Evolutionary conservation across 2,797 vertebrate genomes (phyloP).

Genomic region (Australoheros facetus): DNA sequence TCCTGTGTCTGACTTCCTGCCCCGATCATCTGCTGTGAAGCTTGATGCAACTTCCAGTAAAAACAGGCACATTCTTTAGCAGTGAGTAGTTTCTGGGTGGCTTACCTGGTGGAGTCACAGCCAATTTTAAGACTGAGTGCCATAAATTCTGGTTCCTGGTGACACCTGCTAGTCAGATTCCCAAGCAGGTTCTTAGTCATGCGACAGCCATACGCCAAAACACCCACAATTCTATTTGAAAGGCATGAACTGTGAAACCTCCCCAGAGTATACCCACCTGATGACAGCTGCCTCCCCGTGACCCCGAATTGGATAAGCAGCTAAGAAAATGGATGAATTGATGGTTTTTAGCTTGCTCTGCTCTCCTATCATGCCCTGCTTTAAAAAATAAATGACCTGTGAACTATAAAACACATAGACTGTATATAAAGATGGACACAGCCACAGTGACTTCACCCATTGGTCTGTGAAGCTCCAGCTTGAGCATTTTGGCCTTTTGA

Average conservation of each 20-base stretch:
- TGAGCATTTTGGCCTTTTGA: too few species aligned
- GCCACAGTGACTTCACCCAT: neutral
- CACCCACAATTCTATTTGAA: neutral
- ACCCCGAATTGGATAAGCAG: neutral
- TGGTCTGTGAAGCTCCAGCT: too few species aligned
- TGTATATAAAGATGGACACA: neutral
- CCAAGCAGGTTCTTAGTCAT: neutral
- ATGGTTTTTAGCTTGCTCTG: neutral
- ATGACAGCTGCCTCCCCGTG: neutral
- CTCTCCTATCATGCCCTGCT: neutral
- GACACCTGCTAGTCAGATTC: neutral
- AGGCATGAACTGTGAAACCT: neutral
- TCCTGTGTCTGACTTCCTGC: neutral
- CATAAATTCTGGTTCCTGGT: neutral
- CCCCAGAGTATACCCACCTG: neutral
- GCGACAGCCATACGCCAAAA: neutral
- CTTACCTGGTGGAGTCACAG: neutral
- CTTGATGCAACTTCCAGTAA: neutral
- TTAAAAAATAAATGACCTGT: neutral
- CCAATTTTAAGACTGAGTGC: neutral
- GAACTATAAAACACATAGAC: neutral
- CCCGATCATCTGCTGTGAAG: neutral
- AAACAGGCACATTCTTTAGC: neutral
- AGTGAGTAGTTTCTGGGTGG: neutral
- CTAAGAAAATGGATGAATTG: neutral